Evolutionary conservation across 2,113 vertebrate genomes (phyloP).

Genomic region (Sminthopsis crassicaudata): DNA sequence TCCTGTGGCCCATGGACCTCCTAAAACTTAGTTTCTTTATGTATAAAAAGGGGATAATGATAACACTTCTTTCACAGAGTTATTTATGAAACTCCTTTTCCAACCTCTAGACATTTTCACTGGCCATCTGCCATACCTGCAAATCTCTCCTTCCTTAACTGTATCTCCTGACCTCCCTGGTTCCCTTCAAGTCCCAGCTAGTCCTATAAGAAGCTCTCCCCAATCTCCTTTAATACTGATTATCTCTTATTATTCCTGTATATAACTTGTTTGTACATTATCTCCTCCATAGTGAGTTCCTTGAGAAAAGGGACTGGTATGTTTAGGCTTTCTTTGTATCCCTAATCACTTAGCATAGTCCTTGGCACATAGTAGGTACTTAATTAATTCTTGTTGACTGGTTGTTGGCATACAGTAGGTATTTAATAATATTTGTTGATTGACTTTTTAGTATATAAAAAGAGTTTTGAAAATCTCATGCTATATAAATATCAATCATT

Average conservation of each 20-base stretch:
- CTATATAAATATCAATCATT: not conserved
- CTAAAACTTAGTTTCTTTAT: no score
- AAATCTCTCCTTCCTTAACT: not conserved
- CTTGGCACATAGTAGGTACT: not conserved
- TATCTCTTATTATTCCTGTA: not conserved
- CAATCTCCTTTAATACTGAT: not conserved
- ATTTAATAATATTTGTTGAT: no score
- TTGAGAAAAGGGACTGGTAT: not conserved
- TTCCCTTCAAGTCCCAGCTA: not conserved
- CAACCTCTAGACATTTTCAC: not conserved
- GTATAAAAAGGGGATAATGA: no score
- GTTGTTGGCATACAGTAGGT: no score
- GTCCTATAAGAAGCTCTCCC: not conserved
- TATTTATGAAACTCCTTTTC: no score
- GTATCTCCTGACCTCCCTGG: not conserved
- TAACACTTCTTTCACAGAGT: no score
- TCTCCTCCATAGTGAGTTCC: not conserved
- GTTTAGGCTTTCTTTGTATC: not conserved
- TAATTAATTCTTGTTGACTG: not conserved
- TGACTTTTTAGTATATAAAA: not conserved
- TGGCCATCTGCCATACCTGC: not conserved
- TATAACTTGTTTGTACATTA: not conserved
- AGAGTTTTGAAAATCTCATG: not conserved
- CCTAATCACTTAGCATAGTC: not conserved
- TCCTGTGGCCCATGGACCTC: no score